Conservation (phyloP, 2,113 vertebrate species). For the Halcyon malimbica region DNA sequence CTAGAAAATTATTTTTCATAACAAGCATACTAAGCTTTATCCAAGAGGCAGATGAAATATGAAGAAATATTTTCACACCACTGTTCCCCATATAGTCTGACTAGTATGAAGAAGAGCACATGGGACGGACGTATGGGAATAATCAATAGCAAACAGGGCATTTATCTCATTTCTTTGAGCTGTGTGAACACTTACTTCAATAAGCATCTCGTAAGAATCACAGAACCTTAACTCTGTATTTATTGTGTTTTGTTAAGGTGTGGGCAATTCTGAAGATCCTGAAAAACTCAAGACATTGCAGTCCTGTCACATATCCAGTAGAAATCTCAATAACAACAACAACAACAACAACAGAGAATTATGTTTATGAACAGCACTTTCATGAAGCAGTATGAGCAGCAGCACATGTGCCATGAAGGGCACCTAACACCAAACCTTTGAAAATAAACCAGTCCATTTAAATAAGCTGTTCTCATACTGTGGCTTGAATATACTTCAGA, state of each 20-base stretch:
- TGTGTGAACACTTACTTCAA: not conserved
- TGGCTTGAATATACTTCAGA: not conserved
- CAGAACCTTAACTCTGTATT: not conserved
- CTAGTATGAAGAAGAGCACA: not conserved
- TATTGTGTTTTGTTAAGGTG: not conserved
- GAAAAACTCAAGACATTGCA: not conserved
- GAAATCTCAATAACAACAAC: not conserved
- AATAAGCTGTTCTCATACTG: not conserved
- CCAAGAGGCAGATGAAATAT: not conserved
- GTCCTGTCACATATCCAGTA: not conserved
- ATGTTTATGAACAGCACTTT: not conserved
- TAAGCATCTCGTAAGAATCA: not conserved
- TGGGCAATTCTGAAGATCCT: not conserved
- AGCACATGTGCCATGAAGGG: not conserved
- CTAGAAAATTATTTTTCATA: not conserved
- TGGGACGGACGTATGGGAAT: not conserved
- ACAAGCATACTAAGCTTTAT: not conserved
- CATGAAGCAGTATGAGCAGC: not conserved
- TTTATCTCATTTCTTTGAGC: not conserved
- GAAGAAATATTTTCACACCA: not conserved
- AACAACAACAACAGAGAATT: not conserved
- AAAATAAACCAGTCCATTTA: not conserved
- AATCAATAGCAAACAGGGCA: not conserved
- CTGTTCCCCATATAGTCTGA: not conserved
- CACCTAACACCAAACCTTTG: not conserved